phyloP scores from a whole-genome alignment of 2,888 invertebrate species.

The Drosophila yooni region DNA sequence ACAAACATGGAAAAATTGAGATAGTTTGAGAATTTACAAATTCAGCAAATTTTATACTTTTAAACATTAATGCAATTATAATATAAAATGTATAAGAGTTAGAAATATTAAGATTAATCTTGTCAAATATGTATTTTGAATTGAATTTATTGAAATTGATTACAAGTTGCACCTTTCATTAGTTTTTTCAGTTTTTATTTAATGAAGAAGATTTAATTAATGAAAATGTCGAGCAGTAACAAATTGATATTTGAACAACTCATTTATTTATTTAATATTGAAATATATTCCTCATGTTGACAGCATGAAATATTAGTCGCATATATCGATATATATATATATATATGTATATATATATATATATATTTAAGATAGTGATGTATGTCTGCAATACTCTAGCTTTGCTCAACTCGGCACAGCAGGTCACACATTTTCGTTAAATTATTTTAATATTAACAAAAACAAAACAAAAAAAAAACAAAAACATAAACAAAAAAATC shows the following conservation, averaged over 20 bases:
- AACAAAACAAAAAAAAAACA: neutral
- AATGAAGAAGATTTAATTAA: neutral
- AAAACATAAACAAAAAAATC: neutral
- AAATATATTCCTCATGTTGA: neutral
- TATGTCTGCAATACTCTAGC: neutral
- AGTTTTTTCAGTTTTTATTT: neutral
- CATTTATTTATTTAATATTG: neutral
- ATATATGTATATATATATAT: too few species aligned
- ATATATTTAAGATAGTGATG: neutral
- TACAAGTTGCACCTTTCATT: neutral
- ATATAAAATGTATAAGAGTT: too few species aligned
- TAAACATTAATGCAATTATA: neutral
- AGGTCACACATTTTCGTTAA: constrained; percentile 63
- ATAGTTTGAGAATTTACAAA: too few species aligned
- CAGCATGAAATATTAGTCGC: neutral
- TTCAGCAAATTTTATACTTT: neutral
- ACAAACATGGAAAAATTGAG: too few species aligned
- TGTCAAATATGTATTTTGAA: too few species aligned
- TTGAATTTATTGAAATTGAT: neutral
- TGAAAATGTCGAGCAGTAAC: neutral
- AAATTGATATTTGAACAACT: neutral
- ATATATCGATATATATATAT: neutral
- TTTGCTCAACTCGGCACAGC: constrained; percentile 55
- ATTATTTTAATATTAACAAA: constrained; percentile 42
- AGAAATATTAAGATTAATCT: too few species aligned